These are phyloP conservation scores for Drosophila prosaltans DNA, from an alignment of 1,140 invertebrate genomes.

Conservation along the genomic window DNA sequence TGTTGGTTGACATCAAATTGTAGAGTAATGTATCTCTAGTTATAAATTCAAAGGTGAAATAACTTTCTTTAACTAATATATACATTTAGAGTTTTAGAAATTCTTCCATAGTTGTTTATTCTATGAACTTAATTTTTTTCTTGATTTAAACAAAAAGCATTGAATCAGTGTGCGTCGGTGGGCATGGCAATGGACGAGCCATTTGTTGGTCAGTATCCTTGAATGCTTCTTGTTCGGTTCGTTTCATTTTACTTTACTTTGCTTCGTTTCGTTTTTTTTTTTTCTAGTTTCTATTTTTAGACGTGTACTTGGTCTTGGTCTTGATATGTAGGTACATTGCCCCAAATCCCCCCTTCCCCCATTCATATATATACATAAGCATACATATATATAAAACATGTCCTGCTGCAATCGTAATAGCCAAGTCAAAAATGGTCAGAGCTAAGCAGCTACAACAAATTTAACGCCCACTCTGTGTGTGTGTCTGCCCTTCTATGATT, in stretches of 20 bases:
- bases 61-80: too few relatives aligned
- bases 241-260: conserved; percentile 39
- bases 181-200: conserved; percentile 7
- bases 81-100: too few relatives aligned
- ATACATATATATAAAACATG: conserved; percentile 5
- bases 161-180: conserved; percentile 1
- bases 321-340: too few relatives aligned
- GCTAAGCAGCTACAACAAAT: conserved; percentile 9
- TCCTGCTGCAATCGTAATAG: conserved; percentile 19
- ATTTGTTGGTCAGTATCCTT: conserved; percentile 8
- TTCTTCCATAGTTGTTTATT: too few relatives aligned
- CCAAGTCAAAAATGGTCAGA: conserved; percentile 50
- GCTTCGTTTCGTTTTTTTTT: conserved; percentile 38
- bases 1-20: too few relatives aligned
- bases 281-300: conserved; percentile 49
- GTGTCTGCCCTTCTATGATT: not conserved
- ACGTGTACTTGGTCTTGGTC: conserved; percentile 7
- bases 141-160: not conserved
- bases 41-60: too few relatives aligned
- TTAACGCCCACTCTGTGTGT: conserved; percentile 1
- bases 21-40: too few relatives aligned
- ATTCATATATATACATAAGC: not conserved
- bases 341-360: not conserved
- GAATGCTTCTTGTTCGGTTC: conserved; percentile 28
- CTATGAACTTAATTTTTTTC: too few relatives aligned